Evolutionary conservation across 1,140 invertebrate species (phyloP).

Genomic region (Macrostomum lignano): DNA sequence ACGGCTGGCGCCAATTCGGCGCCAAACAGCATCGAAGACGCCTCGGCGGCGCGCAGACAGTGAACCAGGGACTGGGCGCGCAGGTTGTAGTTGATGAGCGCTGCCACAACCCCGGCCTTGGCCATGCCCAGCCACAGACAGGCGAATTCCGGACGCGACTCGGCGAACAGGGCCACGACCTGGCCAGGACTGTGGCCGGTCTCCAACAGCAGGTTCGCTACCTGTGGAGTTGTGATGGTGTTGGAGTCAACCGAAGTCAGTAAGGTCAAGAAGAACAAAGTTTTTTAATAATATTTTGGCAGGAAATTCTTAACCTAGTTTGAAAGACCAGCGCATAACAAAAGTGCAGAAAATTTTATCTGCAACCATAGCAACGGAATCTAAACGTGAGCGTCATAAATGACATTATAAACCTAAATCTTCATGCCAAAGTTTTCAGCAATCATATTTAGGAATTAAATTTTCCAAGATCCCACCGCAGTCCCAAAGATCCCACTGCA

Average conservation of each 20-base stretch:
- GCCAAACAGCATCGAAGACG: constrained; percentile 49
- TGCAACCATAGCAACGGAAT: too few relatives aligned
- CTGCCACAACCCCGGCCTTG: constrained; percentile 50
- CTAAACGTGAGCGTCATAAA: too few relatives aligned
- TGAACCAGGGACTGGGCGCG: constrained; percentile 43
- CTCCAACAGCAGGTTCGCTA: not conserved
- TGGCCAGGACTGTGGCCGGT: constrained; percentile 32
- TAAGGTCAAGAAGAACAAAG: too few relatives aligned
- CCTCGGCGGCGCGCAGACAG: constrained; percentile 46
- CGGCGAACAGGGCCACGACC: constrained; percentile 53
- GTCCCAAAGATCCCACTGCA: too few relatives aligned
- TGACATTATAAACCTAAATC: too few relatives aligned
- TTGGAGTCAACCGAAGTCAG: not conserved
- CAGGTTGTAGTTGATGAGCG: constrained; percentile 61
- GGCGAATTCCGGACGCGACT: constrained; percentile 47
- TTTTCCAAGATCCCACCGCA: too few relatives aligned
- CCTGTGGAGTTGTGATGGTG: constrained; percentile 1
- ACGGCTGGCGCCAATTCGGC: constrained; percentile 11
- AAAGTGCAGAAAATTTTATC: too few relatives aligned
- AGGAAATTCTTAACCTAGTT: too few relatives aligned
- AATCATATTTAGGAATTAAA: too few relatives aligned
- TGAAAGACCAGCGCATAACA: too few relatives aligned
- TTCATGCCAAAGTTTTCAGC: too few relatives aligned
- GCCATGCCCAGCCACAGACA: constrained; percentile 59
- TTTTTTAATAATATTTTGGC: too few relatives aligned